Base-by-base conservation (phyloP, 2,888 invertebrate genomes). In the Xylota sylvarum region DNA sequence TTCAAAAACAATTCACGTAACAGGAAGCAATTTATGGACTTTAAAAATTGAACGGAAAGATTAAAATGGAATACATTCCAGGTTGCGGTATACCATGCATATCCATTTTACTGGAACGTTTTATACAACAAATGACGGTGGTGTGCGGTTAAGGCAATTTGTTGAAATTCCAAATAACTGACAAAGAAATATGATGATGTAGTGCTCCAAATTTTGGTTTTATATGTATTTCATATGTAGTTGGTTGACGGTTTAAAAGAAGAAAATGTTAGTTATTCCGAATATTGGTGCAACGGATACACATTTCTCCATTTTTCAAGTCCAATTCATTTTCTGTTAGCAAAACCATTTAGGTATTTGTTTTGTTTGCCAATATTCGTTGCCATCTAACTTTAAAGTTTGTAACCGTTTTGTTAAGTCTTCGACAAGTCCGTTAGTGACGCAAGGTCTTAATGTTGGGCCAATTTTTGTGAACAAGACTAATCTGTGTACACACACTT, bases 1-100 rank as follows among this genome's bases (percentile, higher is more conserved):
- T 81, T 62, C 46, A 65, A 65, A 77, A 82, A 82, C 70, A 82
- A 72, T 77, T 72, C 70, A 62, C 62, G 55, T 55, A 81, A 62
- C 67, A 62, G 69, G 70, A 78, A 65, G 56, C 56, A 77, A 58
- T 82, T 78, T 56, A 58, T 32, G 17, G 17, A 35, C 56, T 55
- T 55, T 27, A 76, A 70, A 76, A 56, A 64, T 74, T 27, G 52
- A 76, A 76, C 65, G 43, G 64, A 65, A 76, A 56, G 74, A 76
- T 76, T 65, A 65, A 76, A 76, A 64, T 55, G 65, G 46, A 76
- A 64, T 74, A 46, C 46, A 65, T 64, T 76, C 55, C 74, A 65
- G 23, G 32, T 55, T 56, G 74, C 10, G 74, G 74, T 43, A 9
- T 56, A 76, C 65, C 35, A 64, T 64, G 55, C 43, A 64, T 55